Percentiles rank a stretch among this genome's conserved stretches.
Conservation (phyloP, 2,888 invertebrate species). For the Lithosia quadra region DNA sequence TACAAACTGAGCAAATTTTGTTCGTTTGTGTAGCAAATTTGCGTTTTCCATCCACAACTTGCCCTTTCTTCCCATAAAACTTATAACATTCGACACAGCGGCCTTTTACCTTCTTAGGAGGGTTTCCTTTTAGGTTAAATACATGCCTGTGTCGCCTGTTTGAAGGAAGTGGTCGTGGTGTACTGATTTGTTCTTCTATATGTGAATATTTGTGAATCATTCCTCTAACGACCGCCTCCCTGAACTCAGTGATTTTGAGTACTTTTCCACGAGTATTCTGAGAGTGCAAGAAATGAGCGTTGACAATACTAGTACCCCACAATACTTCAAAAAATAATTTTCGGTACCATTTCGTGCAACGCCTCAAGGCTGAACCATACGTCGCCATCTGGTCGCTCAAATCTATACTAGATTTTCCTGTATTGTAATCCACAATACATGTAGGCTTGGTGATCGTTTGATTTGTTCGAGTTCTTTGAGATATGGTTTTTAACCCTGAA, state of each 20-base stretch:
- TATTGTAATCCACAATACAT: constrained; percentile 9
- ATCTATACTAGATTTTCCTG: constrained; percentile 22
- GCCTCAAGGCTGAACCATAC: constrained; percentile 32
- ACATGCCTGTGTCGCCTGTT: background rate
- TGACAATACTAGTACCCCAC: constrained; percentile 30
- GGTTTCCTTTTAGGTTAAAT: background rate
- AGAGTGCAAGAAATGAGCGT: constrained; percentile 24
- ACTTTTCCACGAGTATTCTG: background rate
- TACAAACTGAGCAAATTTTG: background rate
- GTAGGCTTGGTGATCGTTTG: background rate
- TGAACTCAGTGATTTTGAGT: background rate
- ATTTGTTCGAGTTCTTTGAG: background rate
- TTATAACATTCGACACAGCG: background rate
- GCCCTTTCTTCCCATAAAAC: background rate
- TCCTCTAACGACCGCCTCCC: background rate
- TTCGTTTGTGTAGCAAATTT: background rate
- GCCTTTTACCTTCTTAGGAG: background rate
- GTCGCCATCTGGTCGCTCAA: constrained; percentile 39
- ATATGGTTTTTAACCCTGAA: background rate
- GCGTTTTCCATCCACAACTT: background rate
- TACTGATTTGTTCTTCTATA: background rate
- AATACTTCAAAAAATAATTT: constrained; percentile 21
- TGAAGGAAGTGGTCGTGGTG: background rate
- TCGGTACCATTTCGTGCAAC: constrained; percentile 36
- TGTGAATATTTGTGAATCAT: background rate